These are phyloP conservation scores for Athrips mouffetella DNA, from an alignment of 2,888 invertebrate genomes.

Conservation along the genomic window DNA sequence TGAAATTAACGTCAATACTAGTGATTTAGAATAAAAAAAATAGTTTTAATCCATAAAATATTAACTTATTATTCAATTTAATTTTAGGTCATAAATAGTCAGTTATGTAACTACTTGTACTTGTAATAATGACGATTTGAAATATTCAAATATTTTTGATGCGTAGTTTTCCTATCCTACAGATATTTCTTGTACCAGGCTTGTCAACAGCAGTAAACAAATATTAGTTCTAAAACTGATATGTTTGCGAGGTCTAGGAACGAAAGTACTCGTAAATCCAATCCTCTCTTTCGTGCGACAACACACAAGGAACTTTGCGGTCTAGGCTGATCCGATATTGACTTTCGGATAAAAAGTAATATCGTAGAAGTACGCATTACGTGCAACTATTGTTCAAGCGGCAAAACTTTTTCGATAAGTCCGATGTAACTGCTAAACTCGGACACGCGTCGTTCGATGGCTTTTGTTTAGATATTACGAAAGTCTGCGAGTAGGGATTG, in stretches of 20 bases:
- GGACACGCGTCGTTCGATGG: conserved; percentile 44
- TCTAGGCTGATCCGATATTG: no score
- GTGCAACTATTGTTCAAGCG: conserved; percentile 30
- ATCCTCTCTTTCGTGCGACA: background rate
- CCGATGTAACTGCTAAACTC: conserved; percentile 46
- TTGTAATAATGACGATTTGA: no score
- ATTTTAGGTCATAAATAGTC: no score
- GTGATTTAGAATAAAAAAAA: no score
- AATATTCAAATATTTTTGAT: no score
- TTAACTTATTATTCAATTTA: no score
- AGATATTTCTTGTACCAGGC: background rate
- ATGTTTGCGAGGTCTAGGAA: background rate
- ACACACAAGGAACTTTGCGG: background rate
- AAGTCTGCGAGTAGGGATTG: conserved; percentile 48
- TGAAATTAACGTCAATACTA: no score
- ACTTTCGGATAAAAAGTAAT: conserved; percentile 18
- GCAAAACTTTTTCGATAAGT: conserved; percentile 57
- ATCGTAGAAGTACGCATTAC: conserved; percentile 28
- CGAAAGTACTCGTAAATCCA: no score
- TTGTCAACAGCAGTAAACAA: background rate
- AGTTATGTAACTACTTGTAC: no score
- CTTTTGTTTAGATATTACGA: conserved; percentile 63
- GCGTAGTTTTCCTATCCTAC: no score
- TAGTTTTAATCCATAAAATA: no score
- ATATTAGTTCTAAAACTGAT: background rate